Evolutionary conservation across 1,140 invertebrate genomes (phyloP), one percentile per base, ranked within the genome.

Genomic region (Saccostrea echinata): DNA sequence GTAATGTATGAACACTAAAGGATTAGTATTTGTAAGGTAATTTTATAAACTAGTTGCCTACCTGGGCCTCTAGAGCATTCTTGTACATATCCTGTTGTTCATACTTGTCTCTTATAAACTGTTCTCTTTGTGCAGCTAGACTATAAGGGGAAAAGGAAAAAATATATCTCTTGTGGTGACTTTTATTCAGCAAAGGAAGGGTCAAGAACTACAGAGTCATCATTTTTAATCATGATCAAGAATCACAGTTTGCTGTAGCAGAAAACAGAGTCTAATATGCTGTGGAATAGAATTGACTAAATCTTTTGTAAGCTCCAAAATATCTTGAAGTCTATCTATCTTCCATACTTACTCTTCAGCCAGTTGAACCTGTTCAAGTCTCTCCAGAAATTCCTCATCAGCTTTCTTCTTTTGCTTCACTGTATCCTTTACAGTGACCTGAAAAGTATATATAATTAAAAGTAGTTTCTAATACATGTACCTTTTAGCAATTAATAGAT

Each of bases 341-440:
- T 9, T 43, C 24, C 35, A 61, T 21, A 92, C 94, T 93, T 90
- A 95, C 94, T 95, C 94, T 88, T 95, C 94, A 68, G 94, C 94
- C 71, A 95, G 86, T 88, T 95, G 94, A 16, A 95, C 93, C 92
- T 95, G 94, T 90, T 95, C 94, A 21, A 95, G 88, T 85, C 94
- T 91, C 76, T 94, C 94, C n/a, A 95, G 84, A 86, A 95, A 95
- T 21, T 93, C 93, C 85, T 94, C 92, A 91, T 94, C 94, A 55
- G 92, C 88, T 85, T 92, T 92, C 43, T 89, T 89, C 88, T 92
- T 94, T 43, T 89, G 90, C 51, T 89, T 88, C 11, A 85, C 55
- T 27, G 84, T 82, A 8, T 93, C 92, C 71, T 94, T 95, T 4
- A 30, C 21, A 21, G 92, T 90, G 51, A 95, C 94, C 94, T 94